Evolutionary conservation across 2,113 vertebrate species (phyloP).

Genomic region (Microtus pennsylvanicus): DNA sequence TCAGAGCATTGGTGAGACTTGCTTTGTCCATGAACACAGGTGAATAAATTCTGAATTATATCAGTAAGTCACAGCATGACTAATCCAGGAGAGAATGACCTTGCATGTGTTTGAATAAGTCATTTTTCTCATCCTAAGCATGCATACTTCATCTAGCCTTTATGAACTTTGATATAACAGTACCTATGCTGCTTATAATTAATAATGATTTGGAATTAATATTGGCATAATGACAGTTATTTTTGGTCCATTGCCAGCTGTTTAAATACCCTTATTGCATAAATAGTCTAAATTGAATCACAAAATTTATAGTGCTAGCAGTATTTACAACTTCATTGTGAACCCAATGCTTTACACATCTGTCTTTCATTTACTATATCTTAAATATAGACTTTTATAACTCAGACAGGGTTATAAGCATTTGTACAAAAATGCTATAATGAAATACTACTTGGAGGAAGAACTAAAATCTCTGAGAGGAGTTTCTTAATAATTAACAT

Average conservation of each 20-base stretch:
- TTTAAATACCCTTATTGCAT: constrained; percentile 85
- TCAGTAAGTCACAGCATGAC: constrained; percentile 26
- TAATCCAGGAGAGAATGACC: constrained; percentile 43
- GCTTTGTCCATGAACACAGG: background rate
- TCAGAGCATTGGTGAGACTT: background rate
- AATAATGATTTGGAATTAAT: constrained; percentile 87
- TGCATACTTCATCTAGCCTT: constrained; percentile 21
- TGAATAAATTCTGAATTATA: constrained; percentile 51
- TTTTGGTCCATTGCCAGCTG: constrained; percentile 87
- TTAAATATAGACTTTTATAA: constrained; percentile 83
- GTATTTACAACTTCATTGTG: constrained; percentile 88
- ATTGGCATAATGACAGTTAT: constrained; percentile 82
- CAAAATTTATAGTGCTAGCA: constrained; percentile 83
- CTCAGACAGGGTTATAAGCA: constrained; percentile 79
- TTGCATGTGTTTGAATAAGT: constrained; percentile 32
- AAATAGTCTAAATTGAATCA: constrained; percentile 86
- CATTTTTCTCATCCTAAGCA: constrained; percentile 54
- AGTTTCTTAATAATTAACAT: constrained; percentile 76
- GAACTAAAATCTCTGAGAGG: constrained; percentile 67
- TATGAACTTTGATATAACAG: constrained; percentile 35
- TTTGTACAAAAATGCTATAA: constrained; percentile 78
- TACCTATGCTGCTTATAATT: constrained; percentile 76
- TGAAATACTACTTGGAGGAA: constrained; percentile 72
- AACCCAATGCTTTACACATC: constrained; percentile 84
- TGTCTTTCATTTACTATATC: constrained; percentile 86